Evolutionary conservation across 92 coral and sea anemone genomes (phyloP).

Genomic region (Palythoa caribaeorum): DNA sequence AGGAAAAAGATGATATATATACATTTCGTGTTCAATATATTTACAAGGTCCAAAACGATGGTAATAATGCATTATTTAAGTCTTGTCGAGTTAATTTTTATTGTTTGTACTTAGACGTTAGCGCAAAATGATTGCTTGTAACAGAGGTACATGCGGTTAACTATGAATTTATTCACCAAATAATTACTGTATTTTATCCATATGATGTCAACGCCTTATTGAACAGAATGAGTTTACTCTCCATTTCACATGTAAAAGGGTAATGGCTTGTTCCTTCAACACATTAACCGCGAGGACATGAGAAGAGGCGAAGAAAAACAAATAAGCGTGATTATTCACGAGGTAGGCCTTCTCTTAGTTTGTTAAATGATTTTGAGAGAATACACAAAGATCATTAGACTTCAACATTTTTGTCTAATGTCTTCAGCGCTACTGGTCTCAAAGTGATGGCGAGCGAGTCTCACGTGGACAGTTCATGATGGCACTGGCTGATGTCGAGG

Average conservation of each 20-base stretch:
- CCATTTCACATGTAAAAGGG: slow-evolving; percentile 6
- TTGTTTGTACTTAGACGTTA: too few species aligned
- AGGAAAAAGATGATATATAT: too few species aligned
- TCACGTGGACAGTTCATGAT: slow-evolving; percentile 80
- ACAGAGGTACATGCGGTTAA: not conserved
- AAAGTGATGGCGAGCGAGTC: slow-evolving; percentile 53
- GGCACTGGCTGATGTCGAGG: slow-evolving; percentile 69
- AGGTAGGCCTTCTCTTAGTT: not conserved
- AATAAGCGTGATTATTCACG: slow-evolving; percentile 20
- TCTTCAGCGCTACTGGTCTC: slow-evolving; percentile 70
- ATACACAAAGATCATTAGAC: too few species aligned
- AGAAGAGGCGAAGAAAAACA: slow-evolving; percentile 28
- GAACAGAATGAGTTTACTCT: not conserved
- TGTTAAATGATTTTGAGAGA: not conserved
- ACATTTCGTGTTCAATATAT: too few species aligned
- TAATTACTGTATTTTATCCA: too few species aligned
- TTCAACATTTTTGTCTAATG: not conserved
- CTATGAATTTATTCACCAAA: too few species aligned
- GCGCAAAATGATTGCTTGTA: not conserved
- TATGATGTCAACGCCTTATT: too few species aligned
- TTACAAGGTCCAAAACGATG: too few species aligned
- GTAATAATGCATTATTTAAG: too few species aligned
- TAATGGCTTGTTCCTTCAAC: slow-evolving; percentile 47
- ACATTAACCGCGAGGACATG: not conserved
- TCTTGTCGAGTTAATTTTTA: too few species aligned